A percentile compares a stretch with the other conserved stretches of the same genome.
Evolutionary conservation across 2,113 vertebrate genomes (phyloP).

Genomic region (Loxodonta africana): DNA sequence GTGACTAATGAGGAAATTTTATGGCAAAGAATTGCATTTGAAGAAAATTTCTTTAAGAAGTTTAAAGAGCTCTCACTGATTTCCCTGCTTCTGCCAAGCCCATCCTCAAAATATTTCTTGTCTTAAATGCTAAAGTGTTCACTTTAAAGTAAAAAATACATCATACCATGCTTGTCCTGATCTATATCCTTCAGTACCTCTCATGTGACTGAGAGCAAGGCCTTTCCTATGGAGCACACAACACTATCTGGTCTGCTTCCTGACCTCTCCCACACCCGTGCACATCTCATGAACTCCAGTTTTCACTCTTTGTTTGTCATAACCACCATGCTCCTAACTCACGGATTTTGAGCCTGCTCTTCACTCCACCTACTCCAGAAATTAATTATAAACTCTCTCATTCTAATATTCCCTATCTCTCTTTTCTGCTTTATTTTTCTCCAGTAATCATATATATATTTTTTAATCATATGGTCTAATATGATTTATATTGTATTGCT

Average conservation of each 20-base stretch:
- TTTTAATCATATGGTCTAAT: neutral
- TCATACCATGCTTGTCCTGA: too few species aligned
- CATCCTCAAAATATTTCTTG: neutral
- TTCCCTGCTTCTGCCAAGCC: neutral
- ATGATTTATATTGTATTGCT: neutral
- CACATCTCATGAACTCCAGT: neutral
- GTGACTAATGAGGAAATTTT: neutral
- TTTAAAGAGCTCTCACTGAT: neutral
- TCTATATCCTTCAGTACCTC: neutral
- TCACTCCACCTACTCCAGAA: neutral
- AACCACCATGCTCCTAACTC: accelerated
- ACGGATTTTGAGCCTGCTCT: neutral
- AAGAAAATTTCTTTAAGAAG: neutral
- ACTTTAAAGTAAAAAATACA: neutral
- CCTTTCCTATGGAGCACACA: neutral
- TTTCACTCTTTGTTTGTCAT: neutral
- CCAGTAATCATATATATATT: neutral
- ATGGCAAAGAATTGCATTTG: neutral
- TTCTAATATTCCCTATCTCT: neutral
- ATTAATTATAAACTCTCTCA: neutral
- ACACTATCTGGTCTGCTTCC: neutral
- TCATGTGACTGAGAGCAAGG: neutral
- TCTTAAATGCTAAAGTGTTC: neutral
- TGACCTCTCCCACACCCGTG: neutral
- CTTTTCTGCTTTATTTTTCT: neutral